A percentile compares a stretch with the other conserved stretches of the same genome.
These are phyloP conservation scores for Haemorhous mexicanus DNA, from an alignment of 2,113 vertebrate genomes.

Conservation along the genomic window DNA sequence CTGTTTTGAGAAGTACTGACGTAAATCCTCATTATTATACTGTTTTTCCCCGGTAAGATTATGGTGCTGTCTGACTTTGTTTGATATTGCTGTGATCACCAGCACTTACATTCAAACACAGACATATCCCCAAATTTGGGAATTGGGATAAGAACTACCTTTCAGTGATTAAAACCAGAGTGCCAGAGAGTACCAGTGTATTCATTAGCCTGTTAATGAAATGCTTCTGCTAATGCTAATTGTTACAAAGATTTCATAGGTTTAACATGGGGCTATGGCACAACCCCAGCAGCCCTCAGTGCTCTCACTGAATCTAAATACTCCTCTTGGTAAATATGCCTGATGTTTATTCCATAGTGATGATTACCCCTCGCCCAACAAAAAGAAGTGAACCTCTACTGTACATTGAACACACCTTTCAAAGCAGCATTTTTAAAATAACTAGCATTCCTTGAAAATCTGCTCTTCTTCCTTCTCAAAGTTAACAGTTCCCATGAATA, in stretches of 20 bases:
- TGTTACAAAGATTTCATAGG: constrained; percentile 37
- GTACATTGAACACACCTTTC: not conserved
- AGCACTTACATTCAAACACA: not conserved
- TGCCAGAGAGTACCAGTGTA: not conserved
- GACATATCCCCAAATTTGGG: not conserved
- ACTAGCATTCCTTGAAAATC: not conserved
- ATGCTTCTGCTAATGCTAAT: constrained; percentile 7
- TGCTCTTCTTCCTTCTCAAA: not conserved
- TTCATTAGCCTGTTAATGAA: constrained; percentile 56
- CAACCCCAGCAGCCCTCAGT: not conserved
- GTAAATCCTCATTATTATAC: constrained; percentile 59
- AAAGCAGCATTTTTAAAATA: not conserved
- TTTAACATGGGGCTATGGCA: not conserved
- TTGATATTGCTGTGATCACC: constrained; percentile 45
- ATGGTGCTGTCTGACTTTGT: constrained; percentile 16
- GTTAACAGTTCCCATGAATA: not conserved
- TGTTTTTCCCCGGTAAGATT: constrained; percentile 12
- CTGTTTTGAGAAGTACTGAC: constrained; percentile 46
- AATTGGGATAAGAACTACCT: constrained; percentile 16
- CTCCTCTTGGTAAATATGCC: not conserved
- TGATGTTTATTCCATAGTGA: not conserved
- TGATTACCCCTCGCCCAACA: not conserved
- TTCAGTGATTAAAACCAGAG: constrained; percentile 33
- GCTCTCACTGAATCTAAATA: not conserved
- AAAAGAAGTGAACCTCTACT: not conserved